phyloP scores from a whole-genome alignment of 2,797 vertebrate genomes.

The Hoplostethus mediterraneus region DNA sequence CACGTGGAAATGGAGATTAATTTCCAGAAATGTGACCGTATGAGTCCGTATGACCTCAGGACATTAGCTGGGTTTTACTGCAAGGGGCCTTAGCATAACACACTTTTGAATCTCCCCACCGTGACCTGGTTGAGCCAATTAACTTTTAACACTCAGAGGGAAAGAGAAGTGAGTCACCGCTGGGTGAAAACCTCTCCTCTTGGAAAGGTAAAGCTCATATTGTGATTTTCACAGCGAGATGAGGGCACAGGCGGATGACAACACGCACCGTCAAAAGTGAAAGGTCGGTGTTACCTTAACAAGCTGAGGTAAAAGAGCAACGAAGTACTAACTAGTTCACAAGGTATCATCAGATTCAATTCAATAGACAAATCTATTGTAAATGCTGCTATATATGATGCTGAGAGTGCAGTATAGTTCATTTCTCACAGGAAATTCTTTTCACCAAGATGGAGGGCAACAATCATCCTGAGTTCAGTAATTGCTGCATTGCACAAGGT shows the following conservation, averaged over 20 bases:
- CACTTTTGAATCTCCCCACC: neutral
- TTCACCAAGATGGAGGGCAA: neutral
- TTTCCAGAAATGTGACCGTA: neutral
- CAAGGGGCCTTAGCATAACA: neutral
- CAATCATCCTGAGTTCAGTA: neutral
- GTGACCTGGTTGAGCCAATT: neutral
- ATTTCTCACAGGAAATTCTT: neutral
- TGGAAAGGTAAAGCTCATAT: neutral
- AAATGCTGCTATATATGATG: conserved; percentile 4
- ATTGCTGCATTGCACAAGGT: neutral
- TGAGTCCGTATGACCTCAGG: too few relatives aligned
- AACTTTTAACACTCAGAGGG: neutral
- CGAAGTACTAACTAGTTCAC: too few relatives aligned
- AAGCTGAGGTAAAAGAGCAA: too few relatives aligned
- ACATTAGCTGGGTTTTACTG: too few relatives aligned
- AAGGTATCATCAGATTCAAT: neutral
- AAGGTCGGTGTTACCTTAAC: too few relatives aligned
- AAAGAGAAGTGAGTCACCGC: conserved; percentile 2
- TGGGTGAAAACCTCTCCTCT: neutral
- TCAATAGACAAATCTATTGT: neutral
- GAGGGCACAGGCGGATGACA: too few relatives aligned
- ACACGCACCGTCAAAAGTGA: too few relatives aligned
- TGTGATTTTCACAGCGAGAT: conserved; percentile 3
- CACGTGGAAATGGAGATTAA: neutral
- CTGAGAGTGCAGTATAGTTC: neutral